Conservation (phyloP, 2,797 vertebrate species). For the Myioborus miniatus region DNA sequence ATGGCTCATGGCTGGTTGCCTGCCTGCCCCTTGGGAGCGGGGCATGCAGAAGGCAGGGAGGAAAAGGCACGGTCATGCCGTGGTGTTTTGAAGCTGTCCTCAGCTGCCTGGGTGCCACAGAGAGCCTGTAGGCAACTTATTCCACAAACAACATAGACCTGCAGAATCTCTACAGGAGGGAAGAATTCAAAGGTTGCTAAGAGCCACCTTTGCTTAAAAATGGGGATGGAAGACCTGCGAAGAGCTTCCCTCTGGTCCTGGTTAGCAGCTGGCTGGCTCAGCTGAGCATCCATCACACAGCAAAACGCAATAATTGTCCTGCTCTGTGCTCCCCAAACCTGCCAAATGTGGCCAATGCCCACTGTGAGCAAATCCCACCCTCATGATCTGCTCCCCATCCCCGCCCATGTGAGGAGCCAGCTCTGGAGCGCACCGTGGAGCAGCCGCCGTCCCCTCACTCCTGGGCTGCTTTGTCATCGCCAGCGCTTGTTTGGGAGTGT, state of each 20-base stretch:
- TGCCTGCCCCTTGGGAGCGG: neutral
- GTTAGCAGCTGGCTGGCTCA: neutral
- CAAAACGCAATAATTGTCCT: neutral
- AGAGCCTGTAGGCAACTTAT: neutral
- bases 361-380: neutral
- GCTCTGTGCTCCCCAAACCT: neutral
- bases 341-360: neutral
- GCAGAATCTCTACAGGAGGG: neutral
- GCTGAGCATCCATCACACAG: neutral
- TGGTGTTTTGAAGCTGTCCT: neutral
- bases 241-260: neutral
- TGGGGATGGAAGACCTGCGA: accelerated
- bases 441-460: neutral
- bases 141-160: neutral
- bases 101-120: neutral
- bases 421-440: neutral
- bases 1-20: neutral
- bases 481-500: slow-evolving; percentile 10
- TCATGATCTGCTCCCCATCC: neutral
- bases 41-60: neutral
- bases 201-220: neutral
- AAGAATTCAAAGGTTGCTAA: neutral
- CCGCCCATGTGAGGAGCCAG: neutral
- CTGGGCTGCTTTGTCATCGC: neutral
- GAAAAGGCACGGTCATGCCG: neutral